A percentile compares a stretch with the other conserved stretches of the same genome.
phyloP scores from a whole-genome alignment of 2,888 invertebrate genomes.

The Notodonta ziczac region DNA sequence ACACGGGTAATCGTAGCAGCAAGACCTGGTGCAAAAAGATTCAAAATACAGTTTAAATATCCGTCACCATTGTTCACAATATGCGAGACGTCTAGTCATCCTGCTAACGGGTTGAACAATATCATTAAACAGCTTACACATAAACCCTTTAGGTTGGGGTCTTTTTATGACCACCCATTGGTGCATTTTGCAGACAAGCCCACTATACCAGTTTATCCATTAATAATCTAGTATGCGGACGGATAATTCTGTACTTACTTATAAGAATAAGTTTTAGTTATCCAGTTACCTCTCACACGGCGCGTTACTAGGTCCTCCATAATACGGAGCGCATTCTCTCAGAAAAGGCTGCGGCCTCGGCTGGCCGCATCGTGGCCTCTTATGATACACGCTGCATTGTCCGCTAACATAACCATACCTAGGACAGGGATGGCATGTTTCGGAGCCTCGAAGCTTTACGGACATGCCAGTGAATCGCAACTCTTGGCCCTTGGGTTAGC shows the following conservation, averaged over 20 bases:
- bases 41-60: too few relatives aligned
- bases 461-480: slow-evolving; percentile 61
- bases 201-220: too few relatives aligned
- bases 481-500: slow-evolving; percentile 20
- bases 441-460: slow-evolving; percentile 67
- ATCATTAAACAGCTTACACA: too few relatives aligned
- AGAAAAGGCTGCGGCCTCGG: slow-evolving; percentile 73
- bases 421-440: slow-evolving; percentile 55
- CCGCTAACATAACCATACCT: slow-evolving; percentile 67
- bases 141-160: too few relatives aligned
- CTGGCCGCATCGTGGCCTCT: slow-evolving; percentile 72
- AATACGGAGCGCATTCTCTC: slow-evolving; percentile 55
- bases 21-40: slow-evolving; percentile 56
- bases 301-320: slow-evolving; percentile 62
- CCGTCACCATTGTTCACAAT: too few relatives aligned
- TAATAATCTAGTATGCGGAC: too few relatives aligned
- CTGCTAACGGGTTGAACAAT: too few relatives aligned
- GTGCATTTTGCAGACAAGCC: too few relatives aligned
- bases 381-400: slow-evolving; percentile 71
- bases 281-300: slow-evolving; percentile 57
- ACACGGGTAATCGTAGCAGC: slow-evolving; percentile 78
- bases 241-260: too few relatives aligned
- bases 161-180: too few relatives aligned
- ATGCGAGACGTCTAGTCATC: too few relatives aligned
- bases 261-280: too few relatives aligned